Evolutionary conservation across 1,140 invertebrate species (phyloP).

Genomic region (Doryteuthis pealeii): DNA sequence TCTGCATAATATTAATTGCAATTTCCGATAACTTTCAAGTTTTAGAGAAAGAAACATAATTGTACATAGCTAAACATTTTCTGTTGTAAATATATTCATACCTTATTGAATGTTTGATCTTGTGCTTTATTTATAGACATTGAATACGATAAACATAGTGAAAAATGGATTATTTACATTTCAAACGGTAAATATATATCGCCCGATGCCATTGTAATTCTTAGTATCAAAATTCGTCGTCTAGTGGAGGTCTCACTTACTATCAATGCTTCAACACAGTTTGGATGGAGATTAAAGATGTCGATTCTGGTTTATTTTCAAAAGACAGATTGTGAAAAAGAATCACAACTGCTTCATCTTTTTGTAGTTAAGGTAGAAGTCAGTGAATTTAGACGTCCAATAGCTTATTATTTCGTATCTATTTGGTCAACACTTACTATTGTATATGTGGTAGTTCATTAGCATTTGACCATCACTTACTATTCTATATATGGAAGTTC

Average conservation of each 20-base stretch:
- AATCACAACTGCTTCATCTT: conserved; percentile 24
- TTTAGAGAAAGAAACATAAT: conserved; percentile 38
- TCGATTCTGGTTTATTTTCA: conserved; percentile 39
- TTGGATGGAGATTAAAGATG: conserved; percentile 9
- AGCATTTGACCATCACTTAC: conserved; percentile 34
- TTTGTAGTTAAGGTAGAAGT: no score
- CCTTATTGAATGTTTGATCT: conserved; percentile 38
- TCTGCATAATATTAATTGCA: not conserved
- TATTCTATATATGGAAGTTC: no score
- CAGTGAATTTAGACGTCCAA: no score
- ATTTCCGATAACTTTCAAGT: conserved; percentile 11
- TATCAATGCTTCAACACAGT: no score
- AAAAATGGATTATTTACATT: conserved; percentile 2
- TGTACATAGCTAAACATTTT: conserved; percentile 38
- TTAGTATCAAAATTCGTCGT: not conserved
- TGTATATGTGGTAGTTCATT: no score
- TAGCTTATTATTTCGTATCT: no score
- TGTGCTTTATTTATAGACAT: conserved; percentile 48
- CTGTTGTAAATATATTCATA: conserved; percentile 33
- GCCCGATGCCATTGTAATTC: not conserved
- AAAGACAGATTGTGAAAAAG: conserved; percentile 10
- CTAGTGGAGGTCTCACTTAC: not conserved
- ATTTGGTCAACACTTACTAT: no score
- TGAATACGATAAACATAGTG: conserved; percentile 29
- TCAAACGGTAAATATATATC: not conserved